These are phyloP conservation scores for Balearica regulorum DNA, from an alignment of 2,797 vertebrate genomes.

Conservation along the genomic window DNA sequence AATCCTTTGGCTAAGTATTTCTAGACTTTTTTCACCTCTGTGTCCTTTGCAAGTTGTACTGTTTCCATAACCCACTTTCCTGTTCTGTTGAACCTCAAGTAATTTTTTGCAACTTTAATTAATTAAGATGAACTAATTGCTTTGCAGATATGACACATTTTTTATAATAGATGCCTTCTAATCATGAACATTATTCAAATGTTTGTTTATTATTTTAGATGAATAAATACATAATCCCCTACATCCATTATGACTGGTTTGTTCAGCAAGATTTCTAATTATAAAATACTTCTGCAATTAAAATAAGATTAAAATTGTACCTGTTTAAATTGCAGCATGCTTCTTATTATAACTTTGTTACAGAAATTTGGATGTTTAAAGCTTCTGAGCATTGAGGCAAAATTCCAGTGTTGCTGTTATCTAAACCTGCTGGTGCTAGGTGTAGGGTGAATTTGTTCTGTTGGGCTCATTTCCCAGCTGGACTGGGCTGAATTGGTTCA, in stretches of 20 bases:
- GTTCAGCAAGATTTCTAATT: neutral
- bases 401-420: neutral
- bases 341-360: neutral
- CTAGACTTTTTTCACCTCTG: neutral
- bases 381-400: neutral
- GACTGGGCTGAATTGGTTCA: neutral
- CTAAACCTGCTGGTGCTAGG: neutral
- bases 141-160: constrained; percentile 4
- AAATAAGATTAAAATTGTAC: neutral
- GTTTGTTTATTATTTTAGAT: neutral
- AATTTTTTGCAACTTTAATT: constrained; percentile 3
- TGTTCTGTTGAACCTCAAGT: neutral
- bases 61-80: constrained; percentile 25
- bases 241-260: neutral
- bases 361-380: neutral
- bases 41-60: constrained; percentile 1
- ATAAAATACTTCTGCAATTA: neutral
- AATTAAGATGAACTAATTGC: constrained; percentile 15
- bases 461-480: neutral
- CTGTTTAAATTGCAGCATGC: neutral
- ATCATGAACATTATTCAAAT: neutral
- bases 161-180: neutral
- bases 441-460: neutral
- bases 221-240: neutral
- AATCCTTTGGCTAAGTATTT: neutral